Conservation (phyloP, 2,797 vertebrate species). For the Mico argentatus region DNA sequence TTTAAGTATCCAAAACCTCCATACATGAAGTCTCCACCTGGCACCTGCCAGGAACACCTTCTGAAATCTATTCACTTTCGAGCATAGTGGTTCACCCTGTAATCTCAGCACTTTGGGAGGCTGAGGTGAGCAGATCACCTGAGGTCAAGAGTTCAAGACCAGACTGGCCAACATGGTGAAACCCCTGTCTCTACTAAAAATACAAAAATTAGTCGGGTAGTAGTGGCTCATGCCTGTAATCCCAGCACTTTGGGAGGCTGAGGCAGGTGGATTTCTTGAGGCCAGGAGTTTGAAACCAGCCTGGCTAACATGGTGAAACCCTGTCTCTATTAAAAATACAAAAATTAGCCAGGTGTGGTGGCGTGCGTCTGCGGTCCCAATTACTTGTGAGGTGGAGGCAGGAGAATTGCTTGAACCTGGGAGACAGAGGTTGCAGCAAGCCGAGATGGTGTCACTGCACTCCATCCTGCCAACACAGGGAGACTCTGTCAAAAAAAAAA, state of each 20-base stretch:
- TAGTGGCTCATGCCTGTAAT: too few relatives aligned
- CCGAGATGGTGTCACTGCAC: background rate
- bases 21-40: background rate
- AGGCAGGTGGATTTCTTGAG: too few relatives aligned
- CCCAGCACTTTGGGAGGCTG: too few relatives aligned
- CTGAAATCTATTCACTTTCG: background rate
- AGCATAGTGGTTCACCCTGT: background rate
- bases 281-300: too few relatives aligned
- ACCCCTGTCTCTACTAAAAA: background rate
- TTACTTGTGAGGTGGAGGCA: background rate
- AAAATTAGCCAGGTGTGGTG: too few relatives aligned
- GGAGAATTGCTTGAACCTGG: background rate
- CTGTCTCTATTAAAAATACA: too few relatives aligned
- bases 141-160: background rate
- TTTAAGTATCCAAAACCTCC: background rate
- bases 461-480: background rate
- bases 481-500: background rate
- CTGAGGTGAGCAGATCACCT: background rate
- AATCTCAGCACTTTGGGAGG: background rate
- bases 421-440: background rate
- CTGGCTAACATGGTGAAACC: too few relatives aligned
- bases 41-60: background rate
- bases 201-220: too few relatives aligned
- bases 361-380: accelerated
- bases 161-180: background rate